These are phyloP conservation scores for Lasioglossum morio DNA, from an alignment of 2,888 invertebrate species.

Conservation along the genomic window DNA sequence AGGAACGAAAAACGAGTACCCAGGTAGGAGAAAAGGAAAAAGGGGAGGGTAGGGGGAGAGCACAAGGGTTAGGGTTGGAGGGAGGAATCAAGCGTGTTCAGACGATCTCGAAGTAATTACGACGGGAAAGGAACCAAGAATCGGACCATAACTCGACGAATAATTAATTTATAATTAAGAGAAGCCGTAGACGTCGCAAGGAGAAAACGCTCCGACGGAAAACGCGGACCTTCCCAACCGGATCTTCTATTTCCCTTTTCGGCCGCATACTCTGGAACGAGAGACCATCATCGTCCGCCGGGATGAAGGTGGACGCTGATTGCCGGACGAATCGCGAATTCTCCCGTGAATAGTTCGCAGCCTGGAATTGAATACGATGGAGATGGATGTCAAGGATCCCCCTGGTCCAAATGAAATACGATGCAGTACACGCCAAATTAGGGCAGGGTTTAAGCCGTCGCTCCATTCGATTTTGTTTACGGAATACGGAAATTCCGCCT, in stretches of 20 bases:
- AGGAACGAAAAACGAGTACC: background rate
- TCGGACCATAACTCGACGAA: slow-evolving; percentile 66
- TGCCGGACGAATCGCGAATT: slow-evolving; percentile 25
- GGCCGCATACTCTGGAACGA: background rate
- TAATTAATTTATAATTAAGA: slow-evolving; percentile 77
- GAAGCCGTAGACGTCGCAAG: slow-evolving; percentile 42
- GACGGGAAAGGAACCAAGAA: slow-evolving; percentile 51
- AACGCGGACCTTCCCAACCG: background rate
- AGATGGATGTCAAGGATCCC: slow-evolving; percentile 10
- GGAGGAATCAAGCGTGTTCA: slow-evolving; percentile 28
- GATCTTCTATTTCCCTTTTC: slow-evolving; percentile 20
- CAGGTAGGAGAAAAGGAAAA: background rate
- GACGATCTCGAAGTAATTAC: slow-evolving; percentile 65
- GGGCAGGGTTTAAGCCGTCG: background rate
- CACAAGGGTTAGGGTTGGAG: background rate
- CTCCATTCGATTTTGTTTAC: background rate
- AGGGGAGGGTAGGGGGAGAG: no score
- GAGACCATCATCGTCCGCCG: slow-evolving; percentile 20
- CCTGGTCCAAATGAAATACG: background rate
- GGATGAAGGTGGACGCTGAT: slow-evolving; percentile 48
- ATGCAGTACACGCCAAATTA: background rate
- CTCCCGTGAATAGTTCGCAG: slow-evolving; percentile 19
- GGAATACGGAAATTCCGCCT: background rate
- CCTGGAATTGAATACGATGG: slow-evolving; percentile 9
- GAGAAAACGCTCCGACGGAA: slow-evolving; percentile 5